Conservation (phyloP, 2,888 invertebrate species). For the Belgica antarctica region DNA sequence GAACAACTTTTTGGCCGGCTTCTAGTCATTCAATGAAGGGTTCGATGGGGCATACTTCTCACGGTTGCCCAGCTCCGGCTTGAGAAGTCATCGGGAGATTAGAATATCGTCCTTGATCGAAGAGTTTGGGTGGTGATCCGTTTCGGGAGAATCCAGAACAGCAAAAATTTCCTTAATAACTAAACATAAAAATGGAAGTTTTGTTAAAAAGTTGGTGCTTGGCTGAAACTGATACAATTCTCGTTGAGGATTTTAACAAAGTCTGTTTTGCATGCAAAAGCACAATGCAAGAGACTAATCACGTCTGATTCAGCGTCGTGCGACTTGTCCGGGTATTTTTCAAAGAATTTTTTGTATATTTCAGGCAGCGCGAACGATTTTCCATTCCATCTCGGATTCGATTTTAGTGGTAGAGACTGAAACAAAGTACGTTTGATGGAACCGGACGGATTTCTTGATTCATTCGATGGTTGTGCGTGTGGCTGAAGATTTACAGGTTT, state of each 20-base stretch:
- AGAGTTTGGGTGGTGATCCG: no score
- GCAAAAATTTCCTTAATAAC: no score
- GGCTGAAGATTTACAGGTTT: background rate
- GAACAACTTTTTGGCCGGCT: no score
- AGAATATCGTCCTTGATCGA: no score
- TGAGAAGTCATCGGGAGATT: no score
- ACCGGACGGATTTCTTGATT: conserved; percentile 41
- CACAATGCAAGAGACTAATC: conserved; percentile 62
- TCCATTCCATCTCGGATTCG: conserved; percentile 35
- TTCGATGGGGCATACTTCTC: no score
- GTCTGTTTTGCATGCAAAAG: conserved; percentile 58
- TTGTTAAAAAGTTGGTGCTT: background rate
- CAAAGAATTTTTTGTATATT: conserved; percentile 60
- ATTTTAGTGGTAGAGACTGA: background rate
- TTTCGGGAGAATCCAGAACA: no score
- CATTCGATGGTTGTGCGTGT: conserved; percentile 18
- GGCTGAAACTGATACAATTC: background rate
- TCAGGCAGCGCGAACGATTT: conserved; percentile 57
- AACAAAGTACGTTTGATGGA: conserved; percentile 44
- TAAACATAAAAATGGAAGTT: background rate
- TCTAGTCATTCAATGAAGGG: no score
- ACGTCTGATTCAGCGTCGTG: conserved; percentile 73
- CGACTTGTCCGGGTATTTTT: conserved; percentile 53
- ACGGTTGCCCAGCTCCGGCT: no score
- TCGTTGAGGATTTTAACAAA: conserved; percentile 59